A percentile compares a stretch with the other conserved stretches of the same genome.
Evolutionary conservation across 2,113 vertebrate genomes (phyloP).

Genomic region (Oryzias melastigma): DNA sequence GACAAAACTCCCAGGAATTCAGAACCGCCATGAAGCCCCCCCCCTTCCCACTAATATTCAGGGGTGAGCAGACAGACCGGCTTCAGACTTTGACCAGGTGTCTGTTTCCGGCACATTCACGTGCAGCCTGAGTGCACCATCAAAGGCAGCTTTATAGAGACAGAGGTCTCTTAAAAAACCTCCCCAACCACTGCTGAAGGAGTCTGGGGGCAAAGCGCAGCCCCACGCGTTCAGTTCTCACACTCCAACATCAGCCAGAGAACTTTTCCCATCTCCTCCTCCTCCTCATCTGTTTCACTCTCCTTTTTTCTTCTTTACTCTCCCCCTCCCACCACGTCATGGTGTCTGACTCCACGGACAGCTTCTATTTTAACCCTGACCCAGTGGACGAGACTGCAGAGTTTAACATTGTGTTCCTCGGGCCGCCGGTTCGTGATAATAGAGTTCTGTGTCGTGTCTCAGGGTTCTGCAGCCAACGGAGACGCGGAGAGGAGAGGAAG

Average conservation of each 20-base stretch:
- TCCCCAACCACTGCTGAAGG: conserved; percentile 63
- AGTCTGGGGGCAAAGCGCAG: conserved; percentile 60
- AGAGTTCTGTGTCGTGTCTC: conserved; percentile 30
- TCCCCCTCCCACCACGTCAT: conserved; percentile 23
- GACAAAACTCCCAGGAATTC: neutral
- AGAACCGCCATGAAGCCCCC: conserved; percentile 2
- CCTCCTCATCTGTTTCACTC: conserved; percentile 18
- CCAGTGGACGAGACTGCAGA: conserved; percentile 49
- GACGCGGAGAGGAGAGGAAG: conserved; percentile 56
- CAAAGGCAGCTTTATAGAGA: conserved; percentile 73
- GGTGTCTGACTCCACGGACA: conserved; percentile 40
- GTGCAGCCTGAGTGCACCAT: conserved; percentile 61
- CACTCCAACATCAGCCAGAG: conserved; percentile 37
- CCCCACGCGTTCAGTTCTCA: conserved; percentile 42
- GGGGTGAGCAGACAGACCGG: conserved; percentile 26
- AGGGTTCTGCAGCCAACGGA: conserved; percentile 51
- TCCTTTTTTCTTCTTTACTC: conserved; percentile 13
- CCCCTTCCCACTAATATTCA: neutral
- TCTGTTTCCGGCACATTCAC: conserved; percentile 57
- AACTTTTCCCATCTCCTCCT: conserved; percentile 12
- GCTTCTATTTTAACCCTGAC: conserved; percentile 62
- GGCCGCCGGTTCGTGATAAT: conserved; percentile 54
- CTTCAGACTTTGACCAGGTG: conserved; percentile 57
- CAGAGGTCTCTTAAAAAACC: conserved; percentile 75
- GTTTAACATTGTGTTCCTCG: conserved; percentile 67